Evolutionary conservation across 1,140 invertebrate genomes (phyloP), one percentile per base, ranked within the genome.

Genomic region (Dolichoris vasculosae): DNA sequence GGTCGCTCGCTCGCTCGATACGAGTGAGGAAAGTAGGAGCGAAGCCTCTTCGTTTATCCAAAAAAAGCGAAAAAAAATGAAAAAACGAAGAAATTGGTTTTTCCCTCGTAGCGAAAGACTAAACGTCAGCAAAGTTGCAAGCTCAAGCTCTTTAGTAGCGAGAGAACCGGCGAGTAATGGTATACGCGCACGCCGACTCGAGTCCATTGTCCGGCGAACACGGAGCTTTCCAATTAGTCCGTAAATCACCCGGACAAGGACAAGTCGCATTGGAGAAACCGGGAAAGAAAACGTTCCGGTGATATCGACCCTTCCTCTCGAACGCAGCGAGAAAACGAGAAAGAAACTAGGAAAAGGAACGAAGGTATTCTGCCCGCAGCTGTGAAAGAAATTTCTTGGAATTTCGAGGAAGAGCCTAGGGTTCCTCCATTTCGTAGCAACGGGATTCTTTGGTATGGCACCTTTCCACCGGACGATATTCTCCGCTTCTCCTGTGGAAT

Each of bases 171-270:
- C 55, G 32, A 51, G 83, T 55, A 40, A 30, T 46, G 40, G 32
- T 84, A 64, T 63, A 67, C 79, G 43, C 76, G n/a, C 35, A 75
- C 48, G 63, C 38, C 46, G 55, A n/a, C 15, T 26, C 64, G 20
- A 71, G 77, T 59, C 76, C 78, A 81, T 82, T 84, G 77, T 82
- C 78, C 82, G 69, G 55, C 46, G 71, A 76, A 78, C 83, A 82
- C 38, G 59, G 80, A 82, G 64, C 84, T 85, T 86, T 83, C 82
- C 84, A 87, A 87, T 87, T 87, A 87, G 81, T 86, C 51, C 69
- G 73, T 83, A 86, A 87, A 86, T 83, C 67, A 81, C 63, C 46
- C 30, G 84, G 67, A 77, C 86, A 80, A 46, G 51, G 35, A 64
- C 67, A 55, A 83, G 71, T 76, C 82, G 35, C 48, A 30, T 7